Evolutionary conservation across 2,888 invertebrate species (phyloP).

Genomic region (Lamellibrachia columna): DNA sequence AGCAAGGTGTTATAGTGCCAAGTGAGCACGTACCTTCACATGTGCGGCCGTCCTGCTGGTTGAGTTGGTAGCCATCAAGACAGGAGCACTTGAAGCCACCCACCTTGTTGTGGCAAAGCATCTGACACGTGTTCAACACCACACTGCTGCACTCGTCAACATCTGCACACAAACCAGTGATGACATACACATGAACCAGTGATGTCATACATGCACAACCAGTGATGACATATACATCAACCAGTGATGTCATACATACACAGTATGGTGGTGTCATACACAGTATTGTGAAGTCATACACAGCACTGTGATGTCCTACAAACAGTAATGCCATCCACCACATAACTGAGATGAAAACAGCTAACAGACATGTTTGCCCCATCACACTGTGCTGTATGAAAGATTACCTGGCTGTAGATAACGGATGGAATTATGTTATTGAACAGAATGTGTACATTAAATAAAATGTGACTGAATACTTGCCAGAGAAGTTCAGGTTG

Average conservation of each 20-base stretch:
- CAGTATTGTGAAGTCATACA: background rate
- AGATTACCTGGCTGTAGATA: too few relatives aligned
- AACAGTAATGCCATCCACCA: background rate
- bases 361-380: too few relatives aligned
- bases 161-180: slow-evolving; percentile 8
- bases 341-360: too few relatives aligned
- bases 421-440: too few relatives aligned
- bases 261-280: background rate
- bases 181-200: background rate
- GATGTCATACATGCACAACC: background rate
- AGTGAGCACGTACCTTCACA: background rate
- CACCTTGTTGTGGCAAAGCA: background rate
- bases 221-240: background rate
- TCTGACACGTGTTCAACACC: background rate
- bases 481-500: background rate
- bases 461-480: background rate
- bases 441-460: too few relatives aligned
- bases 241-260: background rate
- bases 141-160: slow-evolving; percentile 18
- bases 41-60: slow-evolving; percentile 16
- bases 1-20: background rate
- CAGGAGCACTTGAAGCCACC: slow-evolving; percentile 20
- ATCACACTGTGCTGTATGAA: too few relatives aligned
- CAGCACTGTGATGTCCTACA: background rate
- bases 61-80: background rate